Evolutionary conservation across 2,113 vertebrate genomes (phyloP).

Genomic region (Ammodramus savannarum): DNA sequence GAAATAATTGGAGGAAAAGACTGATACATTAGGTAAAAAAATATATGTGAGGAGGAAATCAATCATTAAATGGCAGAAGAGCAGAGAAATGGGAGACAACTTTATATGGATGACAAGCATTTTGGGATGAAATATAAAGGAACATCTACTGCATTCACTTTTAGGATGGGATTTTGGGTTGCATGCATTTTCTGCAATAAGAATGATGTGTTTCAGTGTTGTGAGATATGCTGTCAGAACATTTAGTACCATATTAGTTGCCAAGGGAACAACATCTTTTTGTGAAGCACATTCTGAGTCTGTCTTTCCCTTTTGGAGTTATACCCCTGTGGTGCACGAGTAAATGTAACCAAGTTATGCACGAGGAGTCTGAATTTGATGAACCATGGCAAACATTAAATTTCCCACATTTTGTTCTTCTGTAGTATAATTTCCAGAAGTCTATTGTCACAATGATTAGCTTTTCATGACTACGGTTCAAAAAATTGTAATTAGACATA

Average conservation of each 20-base stretch:
- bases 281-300: background rate
- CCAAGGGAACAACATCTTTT: slow-evolving; percentile 54
- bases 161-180: background rate
- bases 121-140: background rate
- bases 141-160: background rate
- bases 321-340: slow-evolving; percentile 19
- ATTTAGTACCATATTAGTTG: slow-evolving; percentile 59
- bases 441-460: slow-evolving; percentile 48
- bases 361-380: slow-evolving; percentile 51
- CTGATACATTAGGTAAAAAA: background rate
- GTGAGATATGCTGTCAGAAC: slow-evolving; percentile 22
- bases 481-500: slow-evolving; percentile 60
- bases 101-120: background rate
- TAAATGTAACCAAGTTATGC: slow-evolving; percentile 56
- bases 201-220: background rate
- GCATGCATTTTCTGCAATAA: background rate
- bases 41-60: background rate
- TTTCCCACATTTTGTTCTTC: slow-evolving; percentile 47
- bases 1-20: background rate
- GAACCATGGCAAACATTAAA: slow-evolving; percentile 49
- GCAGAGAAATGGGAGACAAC: background rate
- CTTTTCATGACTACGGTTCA: slow-evolving; percentile 32
- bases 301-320: slow-evolving; percentile 34
- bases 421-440: slow-evolving; percentile 39
- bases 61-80: background rate